phyloP scores from a whole-genome alignment of 1,140 invertebrate genomes.

The Ooceraea biroi region DNA sequence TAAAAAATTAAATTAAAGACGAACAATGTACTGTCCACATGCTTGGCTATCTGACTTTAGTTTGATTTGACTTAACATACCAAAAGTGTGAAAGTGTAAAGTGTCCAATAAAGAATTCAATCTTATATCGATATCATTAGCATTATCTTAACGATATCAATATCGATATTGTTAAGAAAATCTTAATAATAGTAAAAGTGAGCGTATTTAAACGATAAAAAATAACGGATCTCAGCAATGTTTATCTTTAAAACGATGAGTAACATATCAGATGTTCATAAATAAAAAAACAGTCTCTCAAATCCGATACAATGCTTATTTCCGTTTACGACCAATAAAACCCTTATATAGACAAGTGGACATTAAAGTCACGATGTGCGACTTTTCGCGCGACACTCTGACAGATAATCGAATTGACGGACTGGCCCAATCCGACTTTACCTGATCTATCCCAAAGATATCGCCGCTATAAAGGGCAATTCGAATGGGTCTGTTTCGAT shows the following conservation, averaged over 20 bases:
- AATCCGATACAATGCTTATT: neutral
- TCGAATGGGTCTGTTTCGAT: neutral
- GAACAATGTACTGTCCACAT: neutral
- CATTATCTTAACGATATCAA: neutral
- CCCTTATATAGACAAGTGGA: neutral
- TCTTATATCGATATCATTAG: neutral
- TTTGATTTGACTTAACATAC: neutral
- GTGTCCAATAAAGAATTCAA: neutral
- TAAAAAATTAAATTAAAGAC: slow-evolving; percentile 23
- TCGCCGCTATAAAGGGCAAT: slow-evolving; percentile 46
- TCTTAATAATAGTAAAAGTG: too few species aligned
- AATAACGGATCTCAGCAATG: neutral
- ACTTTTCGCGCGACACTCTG: neutral
- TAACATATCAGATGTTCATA: neutral
- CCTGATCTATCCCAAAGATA: slow-evolving; percentile 8
- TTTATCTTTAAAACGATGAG: neutral
- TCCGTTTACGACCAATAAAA: neutral
- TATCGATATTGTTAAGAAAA: neutral
- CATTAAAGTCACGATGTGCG: neutral
- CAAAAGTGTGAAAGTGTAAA: neutral
- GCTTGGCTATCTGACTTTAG: neutral
- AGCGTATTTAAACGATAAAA: slow-evolving; percentile 3
- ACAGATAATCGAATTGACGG: neutral
- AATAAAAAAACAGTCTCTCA: slow-evolving; percentile 33
- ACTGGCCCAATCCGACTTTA: slow-evolving; percentile 14